Evolutionary conservation across 2,888 invertebrate genomes (phyloP).

Genomic region (Eupithecia insigniata): DNA sequence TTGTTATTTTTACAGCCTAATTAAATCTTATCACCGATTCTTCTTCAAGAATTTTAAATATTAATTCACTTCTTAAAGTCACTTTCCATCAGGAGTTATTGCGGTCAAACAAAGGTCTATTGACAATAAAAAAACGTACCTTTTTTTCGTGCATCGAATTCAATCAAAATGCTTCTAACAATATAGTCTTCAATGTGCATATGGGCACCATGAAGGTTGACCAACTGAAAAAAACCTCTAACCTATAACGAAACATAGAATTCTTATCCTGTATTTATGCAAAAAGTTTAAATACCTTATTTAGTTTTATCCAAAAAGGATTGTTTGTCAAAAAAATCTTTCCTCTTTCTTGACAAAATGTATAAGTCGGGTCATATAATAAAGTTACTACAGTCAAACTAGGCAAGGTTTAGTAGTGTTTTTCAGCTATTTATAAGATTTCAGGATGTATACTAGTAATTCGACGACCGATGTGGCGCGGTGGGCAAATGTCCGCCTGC

Average conservation of each 20-base stretch:
- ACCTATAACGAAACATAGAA: too few species aligned
- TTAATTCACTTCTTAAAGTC: not conserved
- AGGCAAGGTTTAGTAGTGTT: not conserved
- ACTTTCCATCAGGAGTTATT: too few species aligned
- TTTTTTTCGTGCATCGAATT: not conserved
- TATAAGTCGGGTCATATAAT: not conserved
- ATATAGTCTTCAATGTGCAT: not conserved
- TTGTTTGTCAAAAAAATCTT: too few species aligned
- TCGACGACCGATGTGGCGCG: too few species aligned
- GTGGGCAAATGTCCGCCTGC: too few species aligned
- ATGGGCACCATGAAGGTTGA: not conserved
- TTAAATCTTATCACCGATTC: conserved; percentile 13
- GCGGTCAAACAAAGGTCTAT: too few species aligned
- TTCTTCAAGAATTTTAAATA: conserved; percentile 1
- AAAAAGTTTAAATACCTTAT: too few species aligned
- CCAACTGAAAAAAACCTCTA: not conserved
- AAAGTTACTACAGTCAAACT: not conserved
- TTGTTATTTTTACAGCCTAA: conserved; percentile 11
- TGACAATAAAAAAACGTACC: too few species aligned
- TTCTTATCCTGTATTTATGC: too few species aligned
- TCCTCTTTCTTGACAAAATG: not conserved
- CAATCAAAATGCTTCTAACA: not conserved
- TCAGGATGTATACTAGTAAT: not conserved
- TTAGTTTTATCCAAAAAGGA: too few species aligned
- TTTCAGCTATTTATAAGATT: not conserved